Percentiles rank a stretch among this genome's conserved stretches.
phyloP scores from a whole-genome alignment of 1,140 invertebrate genomes.

The Lerema accius region DNA sequence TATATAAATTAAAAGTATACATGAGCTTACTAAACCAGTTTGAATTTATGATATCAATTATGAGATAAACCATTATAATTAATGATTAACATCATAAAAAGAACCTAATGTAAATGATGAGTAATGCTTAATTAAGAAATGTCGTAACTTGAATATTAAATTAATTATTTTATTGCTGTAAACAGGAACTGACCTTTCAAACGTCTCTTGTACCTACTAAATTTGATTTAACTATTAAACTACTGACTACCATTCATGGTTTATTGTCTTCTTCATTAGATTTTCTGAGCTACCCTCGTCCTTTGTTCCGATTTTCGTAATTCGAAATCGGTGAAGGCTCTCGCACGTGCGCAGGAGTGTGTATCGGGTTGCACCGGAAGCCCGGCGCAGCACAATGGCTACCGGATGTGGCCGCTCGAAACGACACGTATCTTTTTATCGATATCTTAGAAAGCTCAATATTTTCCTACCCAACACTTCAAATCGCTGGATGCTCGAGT shows the following conservation, averaged over 20 bases:
- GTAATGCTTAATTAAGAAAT: too few species aligned
- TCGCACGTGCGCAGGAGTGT: slow-evolving; percentile 81
- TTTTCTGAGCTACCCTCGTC: slow-evolving; percentile 47
- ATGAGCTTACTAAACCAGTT: too few species aligned
- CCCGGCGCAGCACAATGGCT: slow-evolving; percentile 73
- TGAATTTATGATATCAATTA: too few species aligned
- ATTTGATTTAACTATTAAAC: too few species aligned
- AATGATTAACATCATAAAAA: too few species aligned
- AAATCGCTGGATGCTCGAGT: slow-evolving; percentile 45
- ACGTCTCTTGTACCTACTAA: slow-evolving; percentile 11
- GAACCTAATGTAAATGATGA: too few species aligned
- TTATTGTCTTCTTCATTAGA: slow-evolving; percentile 38
- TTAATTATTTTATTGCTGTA: background rate
- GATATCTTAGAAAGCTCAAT: slow-evolving; percentile 79
- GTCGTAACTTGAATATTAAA: slow-evolving; percentile 5
- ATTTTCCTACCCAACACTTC: slow-evolving; percentile 73
- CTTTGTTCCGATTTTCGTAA: slow-evolving; percentile 66
- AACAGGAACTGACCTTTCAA: background rate
- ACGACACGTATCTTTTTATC: slow-evolving; percentile 80
- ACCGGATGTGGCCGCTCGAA: slow-evolving; percentile 80
- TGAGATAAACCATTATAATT: too few species aligned
- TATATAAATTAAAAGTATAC: too few species aligned
- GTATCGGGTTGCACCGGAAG: slow-evolving; percentile 81
- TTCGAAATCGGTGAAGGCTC: slow-evolving; percentile 75
- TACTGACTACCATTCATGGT: slow-evolving; percentile 9